Evolutionary conservation across 1,140 invertebrate genomes (phyloP), one percentile per base, ranked within the genome.

Genomic region (Nephotettix cincticeps): DNA sequence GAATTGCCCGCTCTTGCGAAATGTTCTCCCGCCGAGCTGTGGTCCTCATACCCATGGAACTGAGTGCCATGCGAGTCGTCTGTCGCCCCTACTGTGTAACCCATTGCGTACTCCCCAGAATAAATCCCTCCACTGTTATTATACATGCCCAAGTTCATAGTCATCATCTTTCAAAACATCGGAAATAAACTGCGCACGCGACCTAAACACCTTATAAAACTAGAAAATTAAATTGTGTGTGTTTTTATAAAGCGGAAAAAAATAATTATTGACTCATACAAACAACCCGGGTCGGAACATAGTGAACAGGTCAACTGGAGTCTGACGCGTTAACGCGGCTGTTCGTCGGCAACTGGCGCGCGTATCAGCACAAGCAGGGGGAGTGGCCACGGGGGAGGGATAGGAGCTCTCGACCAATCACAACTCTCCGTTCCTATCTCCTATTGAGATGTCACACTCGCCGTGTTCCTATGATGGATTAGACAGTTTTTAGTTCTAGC

Each of bases 71-170:
- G 68, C 19, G 68, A 58, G 6, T 69, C 68, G 23, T 69, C 68
- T 17, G 32, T n/a, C 0, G 23, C 27, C 13, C 25, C 13, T 11
- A 68, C 54, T 19, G 28, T 21, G 36, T 70, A 70, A 13, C 56
- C 56, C 56, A 56, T 63, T n/a, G 51, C 40, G 51, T 70, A 70
- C 17, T 43, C 36, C 11, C 56, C 58, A 21, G 45, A 27, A 30
- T 70, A 56, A 14, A 51, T 58, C 23, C 69, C 56, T 27, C 56
- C 56, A 28, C 56, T 61, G 27, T 61, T 61, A 36, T 70, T 70
- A 64, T 73, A 73, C 72, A 73, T 73, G 19, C 72, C 72, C 56
- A 73, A 64, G 51, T 73, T 73, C 72, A 73, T 73, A 21, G 72
- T 73, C 72, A 73, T 73, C 72, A 73, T 73, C 36, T 73, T 73